Evolutionary conservation across 2,797 vertebrate species (phyloP).

Genomic region (Tangara arthus): DNA sequence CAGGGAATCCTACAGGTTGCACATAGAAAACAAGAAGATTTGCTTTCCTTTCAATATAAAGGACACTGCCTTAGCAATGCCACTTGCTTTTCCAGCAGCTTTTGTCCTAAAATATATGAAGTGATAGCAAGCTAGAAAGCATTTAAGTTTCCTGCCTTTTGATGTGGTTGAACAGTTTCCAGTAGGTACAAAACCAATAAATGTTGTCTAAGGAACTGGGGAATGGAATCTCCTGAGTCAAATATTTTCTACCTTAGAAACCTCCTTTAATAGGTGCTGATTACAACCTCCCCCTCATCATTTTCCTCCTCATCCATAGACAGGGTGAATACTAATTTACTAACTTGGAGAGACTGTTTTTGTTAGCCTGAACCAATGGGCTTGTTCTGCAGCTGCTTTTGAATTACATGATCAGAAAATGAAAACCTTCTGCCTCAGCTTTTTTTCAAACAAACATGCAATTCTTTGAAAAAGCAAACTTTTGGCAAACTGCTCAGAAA

Average conservation of each 20-base stretch:
- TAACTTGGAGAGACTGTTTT: neutral
- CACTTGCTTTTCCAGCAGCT: neutral
- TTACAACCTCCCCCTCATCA: neutral
- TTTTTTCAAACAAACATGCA: neutral
- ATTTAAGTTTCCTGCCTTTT: slow-evolving; percentile 1
- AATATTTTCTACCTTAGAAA: neutral
- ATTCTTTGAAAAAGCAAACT: slow-evolving; percentile 21
- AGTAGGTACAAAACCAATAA: neutral
- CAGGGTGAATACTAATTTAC: slow-evolving; percentile 35
- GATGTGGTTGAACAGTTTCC: neutral
- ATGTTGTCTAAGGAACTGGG: neutral
- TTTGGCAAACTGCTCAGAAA: neutral
- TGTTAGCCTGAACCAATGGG: slow-evolving; percentile 24
- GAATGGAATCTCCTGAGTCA: neutral
- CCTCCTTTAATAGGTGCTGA: slow-evolving; percentile 1
- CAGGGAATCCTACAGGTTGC: slow-evolving; percentile 58
- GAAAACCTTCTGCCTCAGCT: slow-evolving; percentile 18
- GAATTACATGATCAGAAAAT: slow-evolving; percentile 46
- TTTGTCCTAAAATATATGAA: neutral
- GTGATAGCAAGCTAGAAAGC: neutral
- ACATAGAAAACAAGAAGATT: neutral
- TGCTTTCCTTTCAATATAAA: neutral
- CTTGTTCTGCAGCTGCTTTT: slow-evolving; percentile 7
- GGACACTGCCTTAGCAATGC: neutral
- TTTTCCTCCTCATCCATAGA: neutral